Conservation (phyloP, 2,888 invertebrate species). For the Pammene fasciana region DNA sequence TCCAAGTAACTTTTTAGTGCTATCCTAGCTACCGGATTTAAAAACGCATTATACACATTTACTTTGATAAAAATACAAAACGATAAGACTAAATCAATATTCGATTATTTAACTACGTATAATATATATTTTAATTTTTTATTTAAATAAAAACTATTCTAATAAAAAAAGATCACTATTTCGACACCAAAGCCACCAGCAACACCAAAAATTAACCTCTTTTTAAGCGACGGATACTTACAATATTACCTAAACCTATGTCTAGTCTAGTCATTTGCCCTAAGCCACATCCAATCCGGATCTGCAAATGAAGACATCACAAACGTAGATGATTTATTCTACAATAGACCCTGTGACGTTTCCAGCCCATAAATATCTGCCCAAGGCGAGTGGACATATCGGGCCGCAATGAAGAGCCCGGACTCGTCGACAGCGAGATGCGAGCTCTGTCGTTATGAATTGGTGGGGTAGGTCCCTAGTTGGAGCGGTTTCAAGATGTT, state of each 20-base stretch:
- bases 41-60: no score
- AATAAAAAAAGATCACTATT: no score
- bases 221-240: no score
- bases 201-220: no score
- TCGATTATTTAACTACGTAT: no score
- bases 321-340: constrained; percentile 79
- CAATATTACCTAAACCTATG: background rate
- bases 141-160: no score
- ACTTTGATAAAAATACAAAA: no score
- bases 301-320: constrained; percentile 62
- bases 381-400: constrained; percentile 78
- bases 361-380: constrained; percentile 80
- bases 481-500: constrained; percentile 10
- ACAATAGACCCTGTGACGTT: constrained; percentile 78
- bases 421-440: constrained; percentile 71
- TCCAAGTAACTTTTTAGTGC: no score
- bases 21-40: no score
- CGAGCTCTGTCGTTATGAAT: constrained; percentile 50
- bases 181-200: no score
- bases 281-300: constrained; percentile 48
- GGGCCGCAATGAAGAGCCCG: constrained; percentile 76
- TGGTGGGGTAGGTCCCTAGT: constrained; percentile 17
- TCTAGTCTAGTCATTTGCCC: background rate
- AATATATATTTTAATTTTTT: no score
- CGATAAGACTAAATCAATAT: no score